Evolutionary conservation across 2,888 invertebrate species (phyloP), one percentile per base, ranked within the genome.

Genomic region (Drosophila quasianomalipes): DNA sequence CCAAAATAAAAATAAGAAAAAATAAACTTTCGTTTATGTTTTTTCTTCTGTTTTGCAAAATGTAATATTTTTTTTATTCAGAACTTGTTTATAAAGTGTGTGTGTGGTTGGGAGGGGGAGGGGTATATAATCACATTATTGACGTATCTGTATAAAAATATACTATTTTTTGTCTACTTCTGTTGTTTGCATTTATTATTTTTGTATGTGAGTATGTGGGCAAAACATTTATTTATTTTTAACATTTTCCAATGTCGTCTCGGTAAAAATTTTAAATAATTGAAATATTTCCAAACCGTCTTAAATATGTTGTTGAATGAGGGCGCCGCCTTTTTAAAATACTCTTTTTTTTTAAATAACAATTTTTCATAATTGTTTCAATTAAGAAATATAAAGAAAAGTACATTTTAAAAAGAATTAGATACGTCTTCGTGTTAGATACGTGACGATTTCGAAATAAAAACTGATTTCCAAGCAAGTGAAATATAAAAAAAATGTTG

Each of bases 51-150:
- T 76, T 67, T 83, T 44, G 72, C 73, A 75, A 82, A 79, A 74
- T 74, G 58, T 68, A 75, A 79, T 62, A 68, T 75, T 77, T 71
- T 58, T 64, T 89, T 85, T 86, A 14, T 26, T 61, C 22, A 39
- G 41, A 74, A 64, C 22, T 44, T 58, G 39, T 60, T 70, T 63
- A 53, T 30, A 14, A 71, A 70, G 44, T 30, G n/a, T 9, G 14
- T 26, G 22, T 22, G 22, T 14, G 47, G 6, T 22, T 14, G 22
- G 22, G 22, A 7, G 59, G 19, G 10, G 62, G n/a, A 69, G 68
- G 9, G 5, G 41, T 41, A 61, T 75, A 58, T 70, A 57, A 69
- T 69, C 81, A 70, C 77, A 77, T 66, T 54, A 39, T 49, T 67
- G 37, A 67, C 44, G 60, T 60, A 63, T 59, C 31, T 54, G 58